Conservation (phyloP, 1,140 invertebrate species). For the Stenopsyche tienmushanensis region DNA sequence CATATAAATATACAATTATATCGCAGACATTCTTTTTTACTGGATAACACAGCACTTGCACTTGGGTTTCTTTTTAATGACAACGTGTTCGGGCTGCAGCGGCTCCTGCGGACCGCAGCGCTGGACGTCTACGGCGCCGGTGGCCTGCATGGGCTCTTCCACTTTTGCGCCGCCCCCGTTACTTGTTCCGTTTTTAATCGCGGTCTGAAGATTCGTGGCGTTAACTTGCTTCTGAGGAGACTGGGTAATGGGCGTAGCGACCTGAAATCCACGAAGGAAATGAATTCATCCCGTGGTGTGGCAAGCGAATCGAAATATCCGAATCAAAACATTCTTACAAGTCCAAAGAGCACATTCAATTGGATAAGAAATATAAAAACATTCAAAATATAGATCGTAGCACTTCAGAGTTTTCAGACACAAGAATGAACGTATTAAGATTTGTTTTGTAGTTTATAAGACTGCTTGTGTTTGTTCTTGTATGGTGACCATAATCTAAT, state of each 20-base stretch:
- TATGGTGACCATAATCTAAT: no score
- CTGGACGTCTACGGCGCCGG: slow-evolving; percentile 71
- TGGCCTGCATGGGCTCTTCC: slow-evolving; percentile 46
- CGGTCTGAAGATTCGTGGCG: slow-evolving; percentile 46
- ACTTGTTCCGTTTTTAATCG: slow-evolving; percentile 50
- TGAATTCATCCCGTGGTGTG: no score
- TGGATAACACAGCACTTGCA: slow-evolving; percentile 88
- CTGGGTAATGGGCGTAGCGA: slow-evolving; percentile 44
- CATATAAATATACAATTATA: slow-evolving; percentile 30
- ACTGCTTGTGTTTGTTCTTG: no score
- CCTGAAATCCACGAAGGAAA: slow-evolving; percentile 45
- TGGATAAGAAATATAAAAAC: no score
- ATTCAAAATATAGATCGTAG: no score
- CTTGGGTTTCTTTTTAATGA: slow-evolving; percentile 87
- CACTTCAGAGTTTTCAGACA: no score
- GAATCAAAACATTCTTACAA: no score
- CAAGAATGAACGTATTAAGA: no score
- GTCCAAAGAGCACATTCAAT: no score
- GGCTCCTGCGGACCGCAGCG: slow-evolving; percentile 71
- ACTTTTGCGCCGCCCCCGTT: slow-evolving; percentile 47
- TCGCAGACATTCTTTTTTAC: slow-evolving; percentile 55
- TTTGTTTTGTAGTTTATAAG: no score
- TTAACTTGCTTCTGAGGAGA: slow-evolving; percentile 49
- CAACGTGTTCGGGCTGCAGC: slow-evolving; percentile 79
- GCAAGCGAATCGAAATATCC: no score